Base-by-base conservation (phyloP, 2,797 vertebrate species). In the Galago senegalensis region DNA sequence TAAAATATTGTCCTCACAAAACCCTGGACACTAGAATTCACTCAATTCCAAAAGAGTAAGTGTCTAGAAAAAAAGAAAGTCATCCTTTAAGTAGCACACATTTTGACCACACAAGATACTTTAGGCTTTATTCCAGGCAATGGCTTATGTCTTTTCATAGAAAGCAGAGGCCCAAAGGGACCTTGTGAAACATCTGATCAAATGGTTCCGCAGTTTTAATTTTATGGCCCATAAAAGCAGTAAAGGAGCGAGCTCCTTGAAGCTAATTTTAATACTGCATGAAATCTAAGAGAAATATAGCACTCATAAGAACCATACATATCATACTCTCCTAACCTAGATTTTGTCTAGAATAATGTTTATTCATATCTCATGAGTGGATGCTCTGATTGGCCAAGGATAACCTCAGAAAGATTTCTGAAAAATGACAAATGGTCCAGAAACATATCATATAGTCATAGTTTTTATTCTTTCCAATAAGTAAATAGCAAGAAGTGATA, bases 241-340 rank as follows among this genome's bases (percentile, higher is more conserved):
- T 25, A 17, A 83, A 86, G 18, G 63, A 70, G 20, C 2, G 69
- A 89, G 6, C 1, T 58, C 43, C 23, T 77, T 60, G 61, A 92
- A 92, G 29, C 3, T 92, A 85, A 53, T 95, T 95, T 87, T 88
- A 85, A 73, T 29, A 90, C n/a, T 70, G 25, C 1, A 43, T 81
- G 84, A 91, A 91, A 87, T 2, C 16, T 43, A 56, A 7, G 16
- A 89, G 25, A 56, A 89, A 86, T 82, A 9, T 40, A 65, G 76
- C 34, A 63, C 3, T 43, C 70, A 60, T 10, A 82, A 82, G 13
- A 70, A 34, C 34, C 40, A 70, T 20, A 21, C 46, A 83, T 49
- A 69, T 40, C 67, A 73, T 61, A 67, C 1, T 60, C 10, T 21
- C 56, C 31, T 61, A 91, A 79, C 49, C 23, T 63, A 88, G 31